Evolutionary conservation across 2,888 invertebrate species (phyloP).

Genomic region (Heliconius cydno): DNA sequence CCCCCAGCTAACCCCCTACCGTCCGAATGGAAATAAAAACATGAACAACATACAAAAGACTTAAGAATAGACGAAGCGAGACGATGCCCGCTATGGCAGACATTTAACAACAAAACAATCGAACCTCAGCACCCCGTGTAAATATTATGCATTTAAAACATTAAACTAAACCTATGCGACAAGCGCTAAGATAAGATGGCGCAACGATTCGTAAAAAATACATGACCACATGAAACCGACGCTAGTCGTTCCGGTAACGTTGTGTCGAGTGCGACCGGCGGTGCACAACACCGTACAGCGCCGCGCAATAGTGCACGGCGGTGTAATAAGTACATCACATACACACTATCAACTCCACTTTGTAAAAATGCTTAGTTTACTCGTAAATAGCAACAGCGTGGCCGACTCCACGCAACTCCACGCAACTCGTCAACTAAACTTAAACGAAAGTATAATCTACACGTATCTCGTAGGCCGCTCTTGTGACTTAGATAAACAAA

Average conservation of each 20-base stretch:
- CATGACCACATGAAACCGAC: constrained; percentile 63
- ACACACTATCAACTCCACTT: constrained; percentile 47
- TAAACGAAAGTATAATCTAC: constrained; percentile 69
- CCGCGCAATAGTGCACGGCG: constrained; percentile 49
- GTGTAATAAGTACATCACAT: constrained; percentile 47
- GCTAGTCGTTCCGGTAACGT: constrained; percentile 76
- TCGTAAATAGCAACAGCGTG: constrained; percentile 72
- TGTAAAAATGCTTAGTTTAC: constrained; percentile 68
- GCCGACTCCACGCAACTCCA: constrained; percentile 54
- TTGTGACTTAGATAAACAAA: constrained; percentile 71
- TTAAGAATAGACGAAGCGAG: constrained; percentile 52
- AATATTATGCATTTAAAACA: constrained; percentile 64
- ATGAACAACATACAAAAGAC: constrained; percentile 54
- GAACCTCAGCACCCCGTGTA: constrained; percentile 62
- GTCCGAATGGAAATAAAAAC: constrained; percentile 53
- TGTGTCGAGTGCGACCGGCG: constrained; percentile 53
- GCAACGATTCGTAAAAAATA: constrained; percentile 62
- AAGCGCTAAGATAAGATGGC: constrained; percentile 61
- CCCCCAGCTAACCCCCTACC: constrained; percentile 39
- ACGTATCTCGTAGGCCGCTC: constrained; percentile 71
- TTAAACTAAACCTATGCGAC: constrained; percentile 59
- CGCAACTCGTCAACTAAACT: constrained; percentile 59
- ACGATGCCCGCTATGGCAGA: constrained; percentile 21
- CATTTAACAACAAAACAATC: constrained; percentile 48
- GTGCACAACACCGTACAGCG: constrained; percentile 29